Base-by-base conservation (phyloP, 30 jellyfish, hydroid and myxozoan genomes). In the Cassiopea andromeda region DNA sequence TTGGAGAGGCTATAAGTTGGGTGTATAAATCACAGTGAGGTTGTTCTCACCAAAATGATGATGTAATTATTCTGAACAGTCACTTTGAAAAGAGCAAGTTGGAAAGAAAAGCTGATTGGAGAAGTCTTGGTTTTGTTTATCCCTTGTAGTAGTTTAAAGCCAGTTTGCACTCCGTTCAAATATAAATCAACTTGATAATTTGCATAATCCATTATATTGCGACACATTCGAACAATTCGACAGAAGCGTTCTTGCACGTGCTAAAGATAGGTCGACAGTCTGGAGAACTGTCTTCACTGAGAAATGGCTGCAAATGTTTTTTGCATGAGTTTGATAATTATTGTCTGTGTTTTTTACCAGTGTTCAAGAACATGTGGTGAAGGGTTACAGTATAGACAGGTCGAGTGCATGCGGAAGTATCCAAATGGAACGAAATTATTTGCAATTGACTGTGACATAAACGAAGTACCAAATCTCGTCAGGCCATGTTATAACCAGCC, bases 341-440 rank as follows among this genome's bases (percentile, higher is more conserved):
- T 87, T 1, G 15, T 87, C 60, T 69, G 66, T 64, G 16, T 90
- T 82, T 44, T 83, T 77, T 58, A 73, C 73, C 93, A 90, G 97
- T 90, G 97, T 77, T 90, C 97, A 69, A 76, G 90, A 83, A 85
- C 91, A 18, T 90, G 97, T 82, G 97, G 97, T 1, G 97, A 83
- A 7, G 97, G 97, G 18, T 75, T 81, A 38, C 78, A 75, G 66
- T 90, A 90, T 69, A 50, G 60, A 75, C 87, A 80, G 46, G 77
- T 82, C 46, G 90, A 90, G 7, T 90, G 97, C 87, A 19, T 75
- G 75, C 60, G 70, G 69, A 61, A 48, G 48, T 82, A 73, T n/a
- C 85, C 80, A 64, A 82, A 90, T 82, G 97, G 97, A 15, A 90
- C 90, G 45, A 76, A 49, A 38, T 78, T 48, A 2, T n/a, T 8